Base-by-base conservation (phyloP, 1,140 invertebrate species). In the Condylostylus longicornis region DNA sequence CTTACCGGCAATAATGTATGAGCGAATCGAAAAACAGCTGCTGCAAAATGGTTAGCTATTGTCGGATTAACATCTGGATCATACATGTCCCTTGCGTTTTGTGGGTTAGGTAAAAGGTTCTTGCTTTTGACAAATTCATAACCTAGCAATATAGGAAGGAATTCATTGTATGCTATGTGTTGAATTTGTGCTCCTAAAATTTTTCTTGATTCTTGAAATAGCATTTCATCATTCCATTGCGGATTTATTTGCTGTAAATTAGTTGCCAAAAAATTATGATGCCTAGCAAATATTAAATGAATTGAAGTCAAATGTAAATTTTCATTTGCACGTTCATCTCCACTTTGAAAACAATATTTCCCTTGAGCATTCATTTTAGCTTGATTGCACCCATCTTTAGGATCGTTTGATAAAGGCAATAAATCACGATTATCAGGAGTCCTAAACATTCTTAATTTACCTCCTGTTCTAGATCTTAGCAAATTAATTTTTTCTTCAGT, bases 21-120 rank as follows among this genome's bases (percentile, higher is more conserved):
- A 0, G 88, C 91, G 53, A 96, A 96, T 37, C 88, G 65, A 50
- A 87, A 91, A 1, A 82, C 89, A 3, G 90, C 78, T 0, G 86
- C 71, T 0, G 93, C 82, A 67, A 98, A 98, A 48, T 75, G 77
- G 62, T 97, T 96, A 2, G 83, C 75, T 36, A 97, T 77, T 1
- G 75, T 70, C 1, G 91, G 73, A 62, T 98, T 75, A 4, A 85
- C 64, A 5, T 63, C 56, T 0, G 71, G 58, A 44, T 89, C 68
- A 55, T 90, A 90, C 1, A 71, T 70, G 5, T 65, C 56, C 37
- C 75, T 77, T 48, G 72, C 72, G 0, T 78, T 75, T 0, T 54
- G 58, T 8, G 64, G 53, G 10, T 68, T 56, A 0, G 77, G 67
- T 29, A 69, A 68, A 28, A 91, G 49, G n/a, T 72, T 66, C 18